These are phyloP conservation scores for Pipistrellus nathusii DNA, from an alignment of 2,797 vertebrate species.

Conservation along the genomic window DNA sequence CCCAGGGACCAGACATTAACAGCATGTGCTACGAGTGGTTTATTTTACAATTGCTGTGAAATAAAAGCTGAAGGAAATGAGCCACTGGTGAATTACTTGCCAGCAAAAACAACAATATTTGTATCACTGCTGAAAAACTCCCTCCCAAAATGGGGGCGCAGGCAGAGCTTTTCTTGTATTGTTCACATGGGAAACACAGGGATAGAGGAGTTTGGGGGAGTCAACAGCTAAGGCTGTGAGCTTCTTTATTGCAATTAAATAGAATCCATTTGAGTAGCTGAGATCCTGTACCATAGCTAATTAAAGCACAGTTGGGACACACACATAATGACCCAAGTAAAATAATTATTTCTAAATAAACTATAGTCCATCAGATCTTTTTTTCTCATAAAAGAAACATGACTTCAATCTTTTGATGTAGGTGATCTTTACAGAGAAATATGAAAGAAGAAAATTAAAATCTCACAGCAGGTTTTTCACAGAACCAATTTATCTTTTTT, in stretches of 20 bases:
- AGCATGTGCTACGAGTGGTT: constrained; percentile 85
- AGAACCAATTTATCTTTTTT: constrained; percentile 52
- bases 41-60: constrained; percentile 89
- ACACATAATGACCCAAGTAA: constrained; percentile 54
- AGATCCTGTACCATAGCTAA: constrained; percentile 73
- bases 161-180: constrained; percentile 46
- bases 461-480: constrained; percentile 68
- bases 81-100: constrained; percentile 86
- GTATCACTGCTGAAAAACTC: constrained; percentile 74
- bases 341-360: constrained; percentile 79
- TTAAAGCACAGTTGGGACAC: constrained; percentile 76
- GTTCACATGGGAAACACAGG: constrained; percentile 44
- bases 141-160: constrained; percentile 15
- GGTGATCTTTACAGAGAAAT: constrained; percentile 48
- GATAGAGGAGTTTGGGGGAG: neutral
- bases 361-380: constrained; percentile 71
- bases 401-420: constrained; percentile 65
- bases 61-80: constrained; percentile 87
- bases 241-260: constrained; percentile 64
- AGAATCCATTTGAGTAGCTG: constrained; percentile 72
- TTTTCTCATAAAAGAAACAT: constrained; percentile 80
- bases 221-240: constrained; percentile 34
- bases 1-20: constrained; percentile 87
- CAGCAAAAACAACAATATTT: constrained; percentile 86
- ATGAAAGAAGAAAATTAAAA: constrained; percentile 79